These are phyloP conservation scores for Aegithalos caudatus DNA, from an alignment of 2,113 vertebrate genomes.

Conservation along the genomic window DNA sequence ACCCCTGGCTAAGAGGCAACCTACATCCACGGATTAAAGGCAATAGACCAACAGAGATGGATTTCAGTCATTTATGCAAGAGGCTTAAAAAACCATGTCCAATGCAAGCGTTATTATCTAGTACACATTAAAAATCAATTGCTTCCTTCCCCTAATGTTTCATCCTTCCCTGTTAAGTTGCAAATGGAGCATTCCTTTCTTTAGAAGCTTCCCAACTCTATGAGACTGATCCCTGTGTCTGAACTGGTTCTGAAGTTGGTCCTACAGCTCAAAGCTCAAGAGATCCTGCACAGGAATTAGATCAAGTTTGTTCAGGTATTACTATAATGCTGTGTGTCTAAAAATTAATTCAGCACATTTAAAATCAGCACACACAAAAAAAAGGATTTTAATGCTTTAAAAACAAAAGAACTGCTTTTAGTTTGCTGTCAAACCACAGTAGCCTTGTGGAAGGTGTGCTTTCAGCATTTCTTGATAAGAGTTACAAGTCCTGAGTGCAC, in stretches of 20 bases:
- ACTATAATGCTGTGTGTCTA: background rate
- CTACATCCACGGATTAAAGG: background rate
- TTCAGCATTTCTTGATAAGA: background rate
- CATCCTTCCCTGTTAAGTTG: background rate
- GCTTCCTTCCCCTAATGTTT: background rate
- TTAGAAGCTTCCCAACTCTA: background rate
- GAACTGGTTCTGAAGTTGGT: background rate
- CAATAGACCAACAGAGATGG: background rate
- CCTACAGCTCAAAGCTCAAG: background rate
- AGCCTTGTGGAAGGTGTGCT: background rate
- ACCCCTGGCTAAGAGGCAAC: conserved; percentile 4
- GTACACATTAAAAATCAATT: background rate
- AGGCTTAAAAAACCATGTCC: background rate
- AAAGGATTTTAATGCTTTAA: background rate
- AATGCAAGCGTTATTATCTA: background rate
- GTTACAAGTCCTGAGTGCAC: background rate
- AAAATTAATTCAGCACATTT: background rate
- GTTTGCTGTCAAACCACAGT: background rate
- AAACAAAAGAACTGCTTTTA: background rate
- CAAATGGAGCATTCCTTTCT: background rate
- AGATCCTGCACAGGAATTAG: background rate
- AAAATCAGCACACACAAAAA: too few species aligned
- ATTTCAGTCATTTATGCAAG: background rate
- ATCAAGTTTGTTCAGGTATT: background rate
- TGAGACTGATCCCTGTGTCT: background rate